phyloP scores from a whole-genome alignment of 2,113 vertebrate genomes.

The Macrotis lagotis region DNA sequence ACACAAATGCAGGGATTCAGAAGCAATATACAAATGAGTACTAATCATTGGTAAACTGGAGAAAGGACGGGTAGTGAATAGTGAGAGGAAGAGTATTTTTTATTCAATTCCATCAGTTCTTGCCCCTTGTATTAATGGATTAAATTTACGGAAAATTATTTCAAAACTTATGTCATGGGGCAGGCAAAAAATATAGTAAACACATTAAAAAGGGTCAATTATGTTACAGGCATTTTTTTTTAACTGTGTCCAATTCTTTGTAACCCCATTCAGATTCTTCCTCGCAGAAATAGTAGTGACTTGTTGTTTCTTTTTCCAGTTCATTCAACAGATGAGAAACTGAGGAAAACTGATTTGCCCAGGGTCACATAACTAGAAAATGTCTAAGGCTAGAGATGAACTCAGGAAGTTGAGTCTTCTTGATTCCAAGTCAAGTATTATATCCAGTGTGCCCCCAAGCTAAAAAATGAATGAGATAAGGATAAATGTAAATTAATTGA shows the following conservation, averaged over 20 bases:
- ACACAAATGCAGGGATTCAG: neutral
- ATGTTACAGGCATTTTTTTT: no score
- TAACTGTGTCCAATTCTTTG: no score
- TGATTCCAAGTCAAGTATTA: no score
- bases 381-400: no score
- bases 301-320: no score
- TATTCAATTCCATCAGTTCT: neutral
- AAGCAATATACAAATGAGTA: neutral
- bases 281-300: no score
- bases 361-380: no score
- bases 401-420: no score
- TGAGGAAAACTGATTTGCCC: no score
- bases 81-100: neutral
- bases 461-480: neutral
- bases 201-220: neutral
- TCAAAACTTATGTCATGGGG: conserved; percentile 42
- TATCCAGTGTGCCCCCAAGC: no score
- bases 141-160: conserved; percentile 57
- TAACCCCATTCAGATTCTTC: no score
- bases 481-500: conserved; percentile 58
- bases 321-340: no score
- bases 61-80: neutral
- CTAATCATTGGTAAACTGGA: neutral
- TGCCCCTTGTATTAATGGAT: neutral
- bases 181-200: conserved; percentile 50